Evolutionary conservation across 2,113 vertebrate species (phyloP), one percentile per base, ranked within the genome.

Genomic region (Dissostichus mawsoni): DNA sequence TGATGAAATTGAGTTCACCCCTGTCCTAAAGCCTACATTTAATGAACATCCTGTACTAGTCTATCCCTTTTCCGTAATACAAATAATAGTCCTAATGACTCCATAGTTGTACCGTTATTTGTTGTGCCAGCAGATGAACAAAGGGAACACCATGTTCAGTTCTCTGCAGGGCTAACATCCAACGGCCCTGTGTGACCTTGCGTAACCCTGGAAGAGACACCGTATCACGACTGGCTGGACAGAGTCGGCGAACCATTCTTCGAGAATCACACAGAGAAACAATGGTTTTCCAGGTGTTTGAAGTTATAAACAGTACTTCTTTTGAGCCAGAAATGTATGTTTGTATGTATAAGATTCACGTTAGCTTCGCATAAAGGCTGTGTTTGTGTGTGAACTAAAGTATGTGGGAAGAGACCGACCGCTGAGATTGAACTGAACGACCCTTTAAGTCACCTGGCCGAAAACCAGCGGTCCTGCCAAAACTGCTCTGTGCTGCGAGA

Each of bases 361-460:
- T 63, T 11, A 11, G 55, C 41, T 79, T 78, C 44, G 33, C 50
- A 53, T 36, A 51, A 77, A 17, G 29, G 64, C 33, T 5, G 48
- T n/a, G 65, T 17, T 3, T 2, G 18, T 7, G 58, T 61, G 52
- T 44, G 50, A 18, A 62, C 51, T 53, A 51, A 13, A 8, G 53
- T 59, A 36, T 4, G 14, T 56, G 74, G 8, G 69, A n/a, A 68
- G 10, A 16, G 74, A 78, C 82, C 18, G 59, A 86, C 83, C 55
- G 10, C 86, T 67, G 82, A 68, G 87, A 85, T 66, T 73, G 75
- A 93, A 90, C 87, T 18, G 61, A 65, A 44, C 47, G 51, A 91
- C 87, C 90, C 74, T 84, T 65, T 55, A 78, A 73, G 50, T 81
- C 65, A 91, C 88, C 74, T 84, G 87, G 83, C 2, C 20, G 77